phyloP scores from a whole-genome alignment of 2,888 invertebrate genomes.

The Temnothorax ravouxi region DNA sequence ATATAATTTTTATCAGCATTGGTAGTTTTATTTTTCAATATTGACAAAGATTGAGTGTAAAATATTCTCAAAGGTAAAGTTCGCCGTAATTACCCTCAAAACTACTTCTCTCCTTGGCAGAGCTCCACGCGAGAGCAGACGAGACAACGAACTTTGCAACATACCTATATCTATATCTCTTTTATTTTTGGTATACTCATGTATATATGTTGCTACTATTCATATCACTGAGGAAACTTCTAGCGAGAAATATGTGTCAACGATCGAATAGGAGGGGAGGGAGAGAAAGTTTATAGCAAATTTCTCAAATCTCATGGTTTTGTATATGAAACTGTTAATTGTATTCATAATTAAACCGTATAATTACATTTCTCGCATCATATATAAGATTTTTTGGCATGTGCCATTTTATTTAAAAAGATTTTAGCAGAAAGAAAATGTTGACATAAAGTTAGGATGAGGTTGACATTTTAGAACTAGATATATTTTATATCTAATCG shows the following conservation, averaged over 20 bases:
- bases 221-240: conserved; percentile 3
- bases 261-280: background rate
- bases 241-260: conserved; percentile 18
- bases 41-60: background rate
- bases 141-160: conserved; percentile 72
- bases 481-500: background rate
- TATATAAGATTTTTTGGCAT: background rate
- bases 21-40: background rate
- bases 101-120: conserved; percentile 66
- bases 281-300: background rate
- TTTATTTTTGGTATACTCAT: conserved; percentile 61
- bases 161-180: conserved; percentile 60
- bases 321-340: background rate
- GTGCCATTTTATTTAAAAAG: background rate
- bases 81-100: conserved; percentile 41
- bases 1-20: background rate
- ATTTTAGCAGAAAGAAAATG: background rate
- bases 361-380: background rate
- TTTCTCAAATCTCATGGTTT: background rate
- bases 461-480: background rate
- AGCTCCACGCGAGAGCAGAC: conserved; percentile 66
- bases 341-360: background rate
- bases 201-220: background rate
- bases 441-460: background rate
- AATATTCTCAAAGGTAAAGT: conserved; percentile 29